Base-by-base conservation (phyloP, 1,140 invertebrate genomes). In the Hylaeus volcanicus region DNA sequence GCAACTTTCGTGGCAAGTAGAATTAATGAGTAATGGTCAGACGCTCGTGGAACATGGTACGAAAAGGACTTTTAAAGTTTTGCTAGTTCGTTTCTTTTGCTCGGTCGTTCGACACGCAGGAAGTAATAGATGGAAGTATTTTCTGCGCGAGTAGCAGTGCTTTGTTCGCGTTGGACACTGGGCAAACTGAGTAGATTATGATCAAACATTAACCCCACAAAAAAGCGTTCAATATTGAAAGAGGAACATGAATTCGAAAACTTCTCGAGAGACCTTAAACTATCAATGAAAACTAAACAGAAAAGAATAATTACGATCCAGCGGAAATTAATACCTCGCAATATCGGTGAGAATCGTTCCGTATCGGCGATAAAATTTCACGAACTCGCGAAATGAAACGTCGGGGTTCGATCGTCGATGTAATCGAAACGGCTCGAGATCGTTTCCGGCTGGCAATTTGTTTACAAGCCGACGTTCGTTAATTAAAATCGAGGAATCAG, bases 401-500 rank as follows among this genome's bases (percentile, higher is more conserved):
- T 15, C 26, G 4, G 51, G 64, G 26, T 26, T 11, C 61, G 58
- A 39, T 43, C 9, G 15, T 39, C 9, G 48, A 12, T 26, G 12
- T 15, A 26, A 5, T n/a, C 15, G 37, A n/a, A 39, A 39, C 56
- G 1, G 39, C 12, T 14, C 39, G 39, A 15, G 39, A 64, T 5
- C 37, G 61, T 64, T 43, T 14, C 56, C 14, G 2, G 14, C 68
- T 15, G 43, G n/a, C 4, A 14, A 5, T 48, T 51, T 14, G 45
- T 74, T 74, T 15, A 37, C 45, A 3, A 8, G 37, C 45, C 0
- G 37, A 37, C 26, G 58, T 63, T 61, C 26, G 72, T 68, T 76
- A 76, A 76, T 76, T 66, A 58, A 68, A 68, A 68, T 68, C 51
- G 39, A 39, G 39, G 61, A 39, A 64, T 64, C 14, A 39, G 39